These are phyloP conservation scores for Monopterus albus DNA, from an alignment of 2,113 vertebrate genomes.

Conservation along the genomic window DNA sequence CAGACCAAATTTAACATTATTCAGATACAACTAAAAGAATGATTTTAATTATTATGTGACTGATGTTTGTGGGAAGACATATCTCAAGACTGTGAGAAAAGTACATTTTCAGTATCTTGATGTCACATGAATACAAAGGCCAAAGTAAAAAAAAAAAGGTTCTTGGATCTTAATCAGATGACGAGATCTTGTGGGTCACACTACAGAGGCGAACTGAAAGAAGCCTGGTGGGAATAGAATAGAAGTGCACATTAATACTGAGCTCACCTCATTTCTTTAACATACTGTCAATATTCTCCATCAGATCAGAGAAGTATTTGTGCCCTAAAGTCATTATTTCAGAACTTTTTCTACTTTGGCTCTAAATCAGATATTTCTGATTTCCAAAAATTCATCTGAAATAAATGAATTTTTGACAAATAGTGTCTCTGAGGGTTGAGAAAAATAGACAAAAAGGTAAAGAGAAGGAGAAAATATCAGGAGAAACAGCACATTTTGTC, in stretches of 20 bases:
- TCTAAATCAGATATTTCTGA: slow-evolving; percentile 8
- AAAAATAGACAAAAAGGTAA: slow-evolving; percentile 12
- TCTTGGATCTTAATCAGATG: too few relatives aligned
- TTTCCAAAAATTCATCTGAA: slow-evolving; percentile 15
- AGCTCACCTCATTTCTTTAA: too few relatives aligned
- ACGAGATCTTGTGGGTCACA: too few relatives aligned
- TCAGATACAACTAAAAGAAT: too few relatives aligned
- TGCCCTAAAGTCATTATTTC: slow-evolving; percentile 10
- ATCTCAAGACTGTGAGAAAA: too few relatives aligned
- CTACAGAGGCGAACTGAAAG: too few relatives aligned
- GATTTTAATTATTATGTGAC: too few relatives aligned
- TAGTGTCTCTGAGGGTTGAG: slow-evolving; percentile 3
- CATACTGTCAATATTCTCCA: slow-evolving; percentile 17
- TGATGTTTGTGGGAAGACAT: too few relatives aligned
- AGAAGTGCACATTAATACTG: too few relatives aligned
- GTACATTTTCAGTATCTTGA: neutral
- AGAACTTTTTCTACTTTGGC: slow-evolving; percentile 4
- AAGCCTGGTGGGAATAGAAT: too few relatives aligned
- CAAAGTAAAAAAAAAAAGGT: neutral
- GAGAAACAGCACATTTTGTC: too few relatives aligned
- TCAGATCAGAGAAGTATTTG: slow-evolving; percentile 35
- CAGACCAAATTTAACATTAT: too few relatives aligned
- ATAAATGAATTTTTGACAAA: slow-evolving; percentile 38
- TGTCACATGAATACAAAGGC: slow-evolving; percentile 2
- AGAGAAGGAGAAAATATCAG: neutral